A percentile compares a stretch with the other conserved stretches of the same genome.
These are phyloP conservation scores for Pheosia gnoma DNA, from an alignment of 2,888 invertebrate species.

Conservation along the genomic window DNA sequence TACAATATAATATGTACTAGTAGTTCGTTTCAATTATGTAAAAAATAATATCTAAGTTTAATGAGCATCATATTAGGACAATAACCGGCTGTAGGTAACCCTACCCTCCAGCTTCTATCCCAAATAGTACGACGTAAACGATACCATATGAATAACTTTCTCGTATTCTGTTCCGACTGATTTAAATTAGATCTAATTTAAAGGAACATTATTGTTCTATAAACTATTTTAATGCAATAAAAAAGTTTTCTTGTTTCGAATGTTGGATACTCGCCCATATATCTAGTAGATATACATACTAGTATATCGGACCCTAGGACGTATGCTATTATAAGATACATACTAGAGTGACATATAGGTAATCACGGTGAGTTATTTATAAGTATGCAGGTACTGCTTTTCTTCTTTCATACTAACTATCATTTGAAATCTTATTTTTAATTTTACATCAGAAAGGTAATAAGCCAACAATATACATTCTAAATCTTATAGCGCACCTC, in stretches of 20 bases:
- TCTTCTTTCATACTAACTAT: too few species aligned
- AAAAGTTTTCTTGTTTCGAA: background rate
- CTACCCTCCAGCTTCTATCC: constrained; percentile 14
- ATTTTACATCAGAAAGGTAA: background rate
- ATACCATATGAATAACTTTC: constrained; percentile 26
- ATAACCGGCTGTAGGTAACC: too few species aligned
- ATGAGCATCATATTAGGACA: too few species aligned
- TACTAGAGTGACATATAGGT: too few species aligned
- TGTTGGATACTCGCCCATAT: background rate
- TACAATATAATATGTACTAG: too few species aligned
- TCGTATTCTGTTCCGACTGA: constrained; percentile 22
- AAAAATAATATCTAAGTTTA: too few species aligned
- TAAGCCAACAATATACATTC: background rate
- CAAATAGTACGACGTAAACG: constrained; percentile 32
- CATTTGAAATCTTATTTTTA: background rate
- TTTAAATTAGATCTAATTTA: constrained; percentile 21
- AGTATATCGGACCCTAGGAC: too few species aligned
- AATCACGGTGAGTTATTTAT: too few species aligned
- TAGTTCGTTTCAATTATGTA: too few species aligned
- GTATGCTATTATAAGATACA: too few species aligned
- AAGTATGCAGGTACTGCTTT: too few species aligned
- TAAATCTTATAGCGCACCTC: constrained; percentile 1
- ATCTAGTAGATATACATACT: too few species aligned
- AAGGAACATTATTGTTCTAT: constrained; percentile 10
- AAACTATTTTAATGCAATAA: background rate